phyloP scores from a whole-genome alignment of 2,888 invertebrate species.

The Agriopis aurantiaria region DNA sequence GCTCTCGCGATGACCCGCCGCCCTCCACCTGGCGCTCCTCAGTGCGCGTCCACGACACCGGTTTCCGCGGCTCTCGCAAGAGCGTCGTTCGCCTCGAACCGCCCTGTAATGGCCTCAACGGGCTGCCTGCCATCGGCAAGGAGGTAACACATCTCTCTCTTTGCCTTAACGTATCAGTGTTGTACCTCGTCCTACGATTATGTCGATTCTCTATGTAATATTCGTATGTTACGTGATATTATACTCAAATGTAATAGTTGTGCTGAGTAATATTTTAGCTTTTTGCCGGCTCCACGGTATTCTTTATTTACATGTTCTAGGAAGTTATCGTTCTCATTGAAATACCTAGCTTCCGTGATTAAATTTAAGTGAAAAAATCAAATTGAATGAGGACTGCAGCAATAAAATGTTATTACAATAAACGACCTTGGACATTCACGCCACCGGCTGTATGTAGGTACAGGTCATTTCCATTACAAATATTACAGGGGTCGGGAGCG shows the following conservation, averaged over 20 bases:
- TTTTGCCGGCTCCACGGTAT: neutral
- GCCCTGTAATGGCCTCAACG: constrained; percentile 88
- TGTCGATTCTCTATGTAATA: neutral
- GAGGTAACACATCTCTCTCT: constrained; percentile 81
- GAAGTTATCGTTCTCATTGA: neutral
- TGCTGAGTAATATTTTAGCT: constrained; percentile 7
- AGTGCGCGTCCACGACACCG: constrained; percentile 88
- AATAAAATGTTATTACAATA: constrained; percentile 19
- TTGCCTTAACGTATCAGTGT: constrained; percentile 56
- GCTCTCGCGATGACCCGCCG: constrained; percentile 75
- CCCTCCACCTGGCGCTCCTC: constrained; percentile 88
- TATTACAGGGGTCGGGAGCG: constrained; percentile 46
- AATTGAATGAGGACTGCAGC: constrained; percentile 10
- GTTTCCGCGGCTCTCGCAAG: constrained; percentile 88
- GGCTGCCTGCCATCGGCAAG: constrained; percentile 85
- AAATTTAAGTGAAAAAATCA: constrained; percentile 3
- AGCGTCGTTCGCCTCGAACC: constrained; percentile 88
- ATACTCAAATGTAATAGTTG: neutral
- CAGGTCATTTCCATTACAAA: constrained; percentile 42
- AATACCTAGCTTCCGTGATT: constrained; percentile 4
- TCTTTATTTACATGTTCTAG: neutral
- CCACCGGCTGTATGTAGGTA: constrained; percentile 9
- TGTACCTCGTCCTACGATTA: constrained; percentile 12
- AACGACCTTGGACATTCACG: constrained; percentile 22
- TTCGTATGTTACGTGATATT: neutral